Evolutionary conservation across 2,113 vertebrate species (phyloP), one percentile per base, ranked within the genome.

Genomic region (Sorex fumeus): DNA sequence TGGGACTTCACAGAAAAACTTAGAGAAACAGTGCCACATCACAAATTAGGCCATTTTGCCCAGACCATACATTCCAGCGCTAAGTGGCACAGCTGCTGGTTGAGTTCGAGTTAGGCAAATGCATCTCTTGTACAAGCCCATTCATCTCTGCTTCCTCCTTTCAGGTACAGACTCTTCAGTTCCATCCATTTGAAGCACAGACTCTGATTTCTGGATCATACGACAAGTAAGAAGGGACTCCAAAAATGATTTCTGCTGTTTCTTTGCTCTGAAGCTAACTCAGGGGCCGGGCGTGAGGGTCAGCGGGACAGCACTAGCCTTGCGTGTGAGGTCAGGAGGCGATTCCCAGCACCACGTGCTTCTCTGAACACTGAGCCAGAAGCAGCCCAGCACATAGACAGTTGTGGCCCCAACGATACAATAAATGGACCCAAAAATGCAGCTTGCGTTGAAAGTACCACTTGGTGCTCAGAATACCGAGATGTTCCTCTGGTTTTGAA

Each of bases 171-270:
- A 99, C 99, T 0, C 30, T 99, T 91, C 97, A 98, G 25, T 99
- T 99, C 95, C 99, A 99, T 91, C 99, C 99, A 0, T 99, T 99
- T 94, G 99, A 99, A 97, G 98, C 99, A 45, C 99, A 99, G 97
- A 99, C 99, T 19, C 98, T 99, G n/a, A 93, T 99, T 96, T 99
- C 99, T 47, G 99, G 99, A 93, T 99, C 99, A 0, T 99, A 98
- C 0, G 99, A 99, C 97, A 99, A 99, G 99, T 99, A 98, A 76
- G 98, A 77, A 86, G 64, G 32, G 60, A 30, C 50, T 32, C 72
- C 53, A 74, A 18, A 30, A 62, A 16, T 79, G 34, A 21, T 3
- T 67, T 72, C 43, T 53, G 7, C 21, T 70, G 7, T 60, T 82
- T 47, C 53, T 57, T 4, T 57, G 53, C 13, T 57, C 19, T 57